phyloP scores from a whole-genome alignment of 2,113 vertebrate genomes.

The Mystacornis crossleyi region DNA sequence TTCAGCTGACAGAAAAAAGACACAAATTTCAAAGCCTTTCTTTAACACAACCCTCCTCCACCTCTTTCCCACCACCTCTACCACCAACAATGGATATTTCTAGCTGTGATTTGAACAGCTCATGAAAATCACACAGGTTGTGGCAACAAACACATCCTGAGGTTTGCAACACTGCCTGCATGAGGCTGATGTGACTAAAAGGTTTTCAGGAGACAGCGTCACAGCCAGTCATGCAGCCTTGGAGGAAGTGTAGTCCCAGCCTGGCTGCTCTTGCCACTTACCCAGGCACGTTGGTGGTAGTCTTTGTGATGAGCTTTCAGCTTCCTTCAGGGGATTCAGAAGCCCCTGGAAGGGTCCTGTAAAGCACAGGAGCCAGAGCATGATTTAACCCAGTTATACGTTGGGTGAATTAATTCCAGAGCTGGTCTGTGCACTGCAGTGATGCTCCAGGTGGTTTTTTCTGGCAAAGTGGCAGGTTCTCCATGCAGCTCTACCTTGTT shows the following conservation, averaged over 20 bases:
- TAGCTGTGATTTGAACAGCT: neutral
- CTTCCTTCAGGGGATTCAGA: neutral
- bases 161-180: neutral
- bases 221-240: neutral
- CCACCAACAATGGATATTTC: neutral
- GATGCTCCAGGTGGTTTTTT: neutral
- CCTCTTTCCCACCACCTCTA: neutral
- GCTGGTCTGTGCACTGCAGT: neutral
- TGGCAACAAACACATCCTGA: neutral
- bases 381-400: neutral
- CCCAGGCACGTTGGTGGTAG: neutral
- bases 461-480: neutral
- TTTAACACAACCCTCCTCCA: neutral
- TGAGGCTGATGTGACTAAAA: neutral
- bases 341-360: neutral
- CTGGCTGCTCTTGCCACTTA: neutral
- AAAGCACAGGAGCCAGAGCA: neutral
- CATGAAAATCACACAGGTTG: neutral
- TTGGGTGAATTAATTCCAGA: neutral
- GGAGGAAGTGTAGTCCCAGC: neutral
- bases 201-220: neutral
- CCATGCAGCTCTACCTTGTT: neutral
- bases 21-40: neutral
- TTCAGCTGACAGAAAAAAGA: neutral
- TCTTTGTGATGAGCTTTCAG: neutral